phyloP scores from a whole-genome alignment of 2,888 invertebrate species.

The Micoletzkya japonica region DNA sequence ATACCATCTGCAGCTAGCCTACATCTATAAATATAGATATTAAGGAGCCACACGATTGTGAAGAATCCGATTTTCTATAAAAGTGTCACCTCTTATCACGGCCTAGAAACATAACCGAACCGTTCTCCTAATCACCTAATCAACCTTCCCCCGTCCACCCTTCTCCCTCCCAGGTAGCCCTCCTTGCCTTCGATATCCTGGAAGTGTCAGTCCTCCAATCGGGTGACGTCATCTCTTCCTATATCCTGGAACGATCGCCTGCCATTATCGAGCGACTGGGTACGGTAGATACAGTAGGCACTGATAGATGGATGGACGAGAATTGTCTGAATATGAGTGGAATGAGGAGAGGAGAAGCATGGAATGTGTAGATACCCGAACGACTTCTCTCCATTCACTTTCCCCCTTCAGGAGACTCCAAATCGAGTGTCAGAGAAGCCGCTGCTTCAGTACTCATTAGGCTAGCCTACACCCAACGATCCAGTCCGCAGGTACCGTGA shows the following conservation, averaged over 20 bases:
- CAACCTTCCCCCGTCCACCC: background rate
- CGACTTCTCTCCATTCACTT: background rate
- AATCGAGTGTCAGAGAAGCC: conserved; percentile 21
- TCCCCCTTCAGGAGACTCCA: conserved; percentile 22
- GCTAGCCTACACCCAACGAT: conserved; percentile 20
- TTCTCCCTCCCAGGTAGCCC: conserved; percentile 33
- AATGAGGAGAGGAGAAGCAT: background rate
- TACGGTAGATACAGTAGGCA: background rate
- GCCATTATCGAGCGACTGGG: conserved; percentile 38
- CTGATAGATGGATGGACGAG: background rate
- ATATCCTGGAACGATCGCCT: conserved; percentile 31
- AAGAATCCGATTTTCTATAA: too few species aligned
- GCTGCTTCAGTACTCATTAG: conserved; percentile 12
- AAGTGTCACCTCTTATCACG: too few species aligned
- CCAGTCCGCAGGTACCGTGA: conserved; percentile 19
- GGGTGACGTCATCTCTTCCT: conserved; percentile 35
- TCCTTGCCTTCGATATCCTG: conserved; percentile 36
- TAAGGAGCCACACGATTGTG: too few species aligned
- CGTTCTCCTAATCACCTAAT: background rate
- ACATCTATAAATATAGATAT: too few species aligned
- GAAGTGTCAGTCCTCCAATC: conserved; percentile 32
- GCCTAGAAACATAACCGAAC: background rate
- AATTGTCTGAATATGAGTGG: background rate
- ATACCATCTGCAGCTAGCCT: too few species aligned
- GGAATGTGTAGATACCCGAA: background rate